Conservation (phyloP, 2,797 vertebrate species). For the Aplochiton taeniatus region DNA sequence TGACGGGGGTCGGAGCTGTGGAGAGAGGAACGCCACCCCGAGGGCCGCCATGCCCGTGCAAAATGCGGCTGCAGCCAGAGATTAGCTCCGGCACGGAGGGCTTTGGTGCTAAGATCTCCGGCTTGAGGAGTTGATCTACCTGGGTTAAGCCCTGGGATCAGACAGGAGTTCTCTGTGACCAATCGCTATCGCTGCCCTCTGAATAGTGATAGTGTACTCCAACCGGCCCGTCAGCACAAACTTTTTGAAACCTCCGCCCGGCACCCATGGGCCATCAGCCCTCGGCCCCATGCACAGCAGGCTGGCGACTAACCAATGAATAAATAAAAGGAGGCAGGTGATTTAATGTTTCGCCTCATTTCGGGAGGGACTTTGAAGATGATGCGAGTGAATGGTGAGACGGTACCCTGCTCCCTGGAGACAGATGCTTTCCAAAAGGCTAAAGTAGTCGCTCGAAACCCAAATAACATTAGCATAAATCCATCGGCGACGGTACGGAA, state of each 20-base stretch:
- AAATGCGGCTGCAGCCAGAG: slow-evolving; percentile 41
- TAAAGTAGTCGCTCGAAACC: slow-evolving; percentile 38
- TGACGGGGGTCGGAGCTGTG: slow-evolving; percentile 37
- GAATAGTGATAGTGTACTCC: neutral
- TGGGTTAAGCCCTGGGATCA: slow-evolving; percentile 19
- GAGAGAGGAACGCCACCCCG: slow-evolving; percentile 44
- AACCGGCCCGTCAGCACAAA: neutral
- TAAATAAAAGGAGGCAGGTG: slow-evolving; percentile 31
- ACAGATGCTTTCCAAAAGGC: slow-evolving; percentile 28
- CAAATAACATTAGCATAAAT: slow-evolving; percentile 44
- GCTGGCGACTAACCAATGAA: slow-evolving; percentile 17
- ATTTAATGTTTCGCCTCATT: slow-evolving; percentile 36
- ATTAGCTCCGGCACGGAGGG: slow-evolving; percentile 43
- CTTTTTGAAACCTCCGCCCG: neutral
- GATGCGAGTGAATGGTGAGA: slow-evolving; percentile 39
- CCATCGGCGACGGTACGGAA: slow-evolving; percentile 27
- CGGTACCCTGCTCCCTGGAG: slow-evolving; percentile 34
- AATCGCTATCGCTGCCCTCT: neutral
- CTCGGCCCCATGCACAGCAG: neutral
- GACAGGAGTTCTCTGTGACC: slow-evolving; percentile 10
- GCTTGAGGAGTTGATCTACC: slow-evolving; percentile 31
- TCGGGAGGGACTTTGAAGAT: slow-evolving; percentile 47
- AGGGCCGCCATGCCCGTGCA: slow-evolving; percentile 43
- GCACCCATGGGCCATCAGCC: neutral
- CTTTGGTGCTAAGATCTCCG: slow-evolving; percentile 26